These are phyloP conservation scores for Sisyra nigra DNA, from an alignment of 2,888 invertebrate genomes.

Conservation along the genomic window DNA sequence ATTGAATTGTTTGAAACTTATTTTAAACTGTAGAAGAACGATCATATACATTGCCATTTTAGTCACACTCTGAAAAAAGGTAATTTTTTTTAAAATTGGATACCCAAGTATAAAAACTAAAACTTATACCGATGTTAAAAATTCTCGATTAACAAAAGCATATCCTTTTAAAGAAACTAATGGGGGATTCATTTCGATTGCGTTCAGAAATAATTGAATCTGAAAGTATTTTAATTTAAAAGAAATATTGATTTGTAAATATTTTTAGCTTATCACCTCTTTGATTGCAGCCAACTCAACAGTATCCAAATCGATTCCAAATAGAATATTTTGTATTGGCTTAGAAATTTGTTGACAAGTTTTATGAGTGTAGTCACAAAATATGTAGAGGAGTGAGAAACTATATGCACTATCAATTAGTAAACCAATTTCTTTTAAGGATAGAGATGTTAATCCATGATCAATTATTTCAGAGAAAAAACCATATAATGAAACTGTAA, in stretches of 20 bases:
- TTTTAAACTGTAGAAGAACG: slow-evolving; percentile 49
- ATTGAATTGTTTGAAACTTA: slow-evolving; percentile 20
- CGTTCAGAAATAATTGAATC: slow-evolving; percentile 51
- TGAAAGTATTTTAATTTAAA: slow-evolving; percentile 17
- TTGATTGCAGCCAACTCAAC: slow-evolving; percentile 41
- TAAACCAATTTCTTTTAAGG: slow-evolving; percentile 49
- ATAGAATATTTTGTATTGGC: slow-evolving; percentile 41
- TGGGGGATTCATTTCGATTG: slow-evolving; percentile 53
- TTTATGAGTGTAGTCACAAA: slow-evolving; percentile 50
- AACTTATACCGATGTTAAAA: slow-evolving; percentile 38
- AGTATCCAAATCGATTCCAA: slow-evolving; percentile 38
- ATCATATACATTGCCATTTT: slow-evolving; percentile 50
- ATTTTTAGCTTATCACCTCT: slow-evolving; percentile 28
- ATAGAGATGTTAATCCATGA: slow-evolving; percentile 40
- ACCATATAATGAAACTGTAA: slow-evolving; percentile 48
- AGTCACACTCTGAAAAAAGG: slow-evolving; percentile 36
- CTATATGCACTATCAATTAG: slow-evolving; percentile 46
- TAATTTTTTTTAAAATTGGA: slow-evolving; percentile 4
- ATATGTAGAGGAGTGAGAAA: slow-evolving; percentile 39
- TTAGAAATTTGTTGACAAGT: slow-evolving; percentile 46
- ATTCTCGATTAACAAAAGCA: slow-evolving; percentile 44
- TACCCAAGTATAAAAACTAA: background rate
- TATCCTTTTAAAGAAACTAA: slow-evolving; percentile 51
- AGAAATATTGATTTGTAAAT: background rate
- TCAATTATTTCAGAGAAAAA: slow-evolving; percentile 50